Evolutionary conservation across 2,797 vertebrate genomes (phyloP).

Genomic region (Crax fasciolata): DNA sequence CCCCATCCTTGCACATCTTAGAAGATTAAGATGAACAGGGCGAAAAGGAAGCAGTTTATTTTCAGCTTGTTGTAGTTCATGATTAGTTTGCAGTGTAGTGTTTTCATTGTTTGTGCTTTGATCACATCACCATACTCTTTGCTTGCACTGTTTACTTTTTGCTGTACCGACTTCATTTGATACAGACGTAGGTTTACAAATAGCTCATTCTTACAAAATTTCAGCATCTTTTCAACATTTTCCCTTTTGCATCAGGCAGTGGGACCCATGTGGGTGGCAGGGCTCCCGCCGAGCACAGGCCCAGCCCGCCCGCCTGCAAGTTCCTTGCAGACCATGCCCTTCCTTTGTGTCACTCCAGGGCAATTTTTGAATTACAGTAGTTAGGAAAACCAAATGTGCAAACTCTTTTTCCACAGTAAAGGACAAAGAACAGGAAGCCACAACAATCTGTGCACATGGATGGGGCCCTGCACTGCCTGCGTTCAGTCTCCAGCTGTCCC

Average conservation of each 20-base stretch:
- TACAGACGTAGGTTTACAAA: slow-evolving; percentile 16
- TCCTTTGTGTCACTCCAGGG: not conserved
- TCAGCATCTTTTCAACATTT: not conserved
- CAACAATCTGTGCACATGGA: not conserved
- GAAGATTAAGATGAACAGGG: slow-evolving; percentile 44
- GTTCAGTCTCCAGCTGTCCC: not conserved
- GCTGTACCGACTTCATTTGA: not conserved
- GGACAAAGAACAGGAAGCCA: not conserved
- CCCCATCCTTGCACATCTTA: slow-evolving; percentile 47
- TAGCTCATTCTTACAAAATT: not conserved
- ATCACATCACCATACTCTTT: not conserved
- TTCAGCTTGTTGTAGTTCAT: slow-evolving; percentile 47
- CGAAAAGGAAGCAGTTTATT: slow-evolving; percentile 60
- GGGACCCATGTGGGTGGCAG: not conserved
- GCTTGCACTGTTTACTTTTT: not conserved
- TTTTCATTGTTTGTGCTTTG: slow-evolving; percentile 25
- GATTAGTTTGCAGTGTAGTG: slow-evolving; percentile 17
- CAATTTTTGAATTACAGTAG: not conserved
- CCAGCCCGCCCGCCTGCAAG: too few species aligned
- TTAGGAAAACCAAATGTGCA: not conserved
- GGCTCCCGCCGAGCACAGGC: not conserved
- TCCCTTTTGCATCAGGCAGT: not conserved
- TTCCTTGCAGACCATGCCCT: accelerated
- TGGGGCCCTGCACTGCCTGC: not conserved
- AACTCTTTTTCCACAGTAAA: not conserved